Conservation (phyloP, 1,140 invertebrate species). For the Oedothorax gibbosus region DNA sequence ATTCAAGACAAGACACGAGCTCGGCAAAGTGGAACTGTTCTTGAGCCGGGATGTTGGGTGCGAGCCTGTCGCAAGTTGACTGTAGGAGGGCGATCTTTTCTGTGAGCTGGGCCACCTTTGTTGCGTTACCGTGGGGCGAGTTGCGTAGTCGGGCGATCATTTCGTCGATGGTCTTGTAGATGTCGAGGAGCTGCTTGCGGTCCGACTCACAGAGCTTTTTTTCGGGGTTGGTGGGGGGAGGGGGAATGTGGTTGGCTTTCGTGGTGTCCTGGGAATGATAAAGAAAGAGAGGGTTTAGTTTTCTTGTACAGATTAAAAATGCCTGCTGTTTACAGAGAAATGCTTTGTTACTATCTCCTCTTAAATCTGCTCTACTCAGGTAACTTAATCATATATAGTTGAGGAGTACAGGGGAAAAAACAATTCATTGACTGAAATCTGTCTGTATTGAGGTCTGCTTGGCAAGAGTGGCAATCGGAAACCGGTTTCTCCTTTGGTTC, state of each 20-base stretch:
- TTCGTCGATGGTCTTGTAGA: slow-evolving; percentile 64
- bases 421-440: too few species aligned
- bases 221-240: slow-evolving; percentile 39
- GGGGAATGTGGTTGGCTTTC: slow-evolving; percentile 45
- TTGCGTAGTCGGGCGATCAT: slow-evolving; percentile 52
- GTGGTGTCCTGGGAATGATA: slow-evolving; percentile 38
- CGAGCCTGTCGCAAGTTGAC: slow-evolving; percentile 79
- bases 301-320: too few species aligned
- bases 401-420: too few species aligned
- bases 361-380: too few species aligned
- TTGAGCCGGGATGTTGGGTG: slow-evolving; percentile 82
- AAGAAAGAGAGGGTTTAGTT: slow-evolving; percentile 29
- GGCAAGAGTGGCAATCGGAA: too few species aligned
- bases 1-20: slow-evolving; percentile 82
- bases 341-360: too few species aligned
- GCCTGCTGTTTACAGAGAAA: too few species aligned
- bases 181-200: slow-evolving; percentile 50
- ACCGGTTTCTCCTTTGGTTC: too few species aligned
- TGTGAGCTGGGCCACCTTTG: slow-evolving; percentile 80
- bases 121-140: slow-evolving; percentile 51
- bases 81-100: slow-evolving; percentile 82
- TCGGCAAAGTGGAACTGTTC: slow-evolving; percentile 90
- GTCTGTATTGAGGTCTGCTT: too few species aligned
- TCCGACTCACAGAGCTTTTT: slow-evolving; percentile 28
- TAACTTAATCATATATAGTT: too few species aligned